Evolutionary conservation across 1,140 invertebrate species (phyloP), one percentile per base, ranked within the genome.

Genomic region (Parapsyche elsis): DNA sequence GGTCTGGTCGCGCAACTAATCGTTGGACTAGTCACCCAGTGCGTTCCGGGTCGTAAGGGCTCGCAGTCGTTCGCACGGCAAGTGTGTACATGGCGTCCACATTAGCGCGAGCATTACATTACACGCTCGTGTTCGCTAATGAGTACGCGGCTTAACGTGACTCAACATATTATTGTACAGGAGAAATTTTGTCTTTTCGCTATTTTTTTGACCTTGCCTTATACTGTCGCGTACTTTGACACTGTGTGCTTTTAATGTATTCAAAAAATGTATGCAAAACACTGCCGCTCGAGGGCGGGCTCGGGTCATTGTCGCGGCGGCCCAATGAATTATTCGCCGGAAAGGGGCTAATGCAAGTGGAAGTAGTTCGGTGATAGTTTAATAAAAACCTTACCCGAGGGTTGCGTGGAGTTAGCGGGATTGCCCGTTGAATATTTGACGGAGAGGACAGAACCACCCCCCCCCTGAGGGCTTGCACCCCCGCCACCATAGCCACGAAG

Each of bases 391-490:
- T 4, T 26, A 46, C 73, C 46, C 24, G 24, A 24, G 64, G 64
- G 71, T 80, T 12, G 71, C 46, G 78, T 44, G 70, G 78, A 74
- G 71, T 76, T 80, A 44, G 70, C 79, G 26, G 79, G 74, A 80
- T 80, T 80, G 79, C 79, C 70, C 53, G 26, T 44, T 80, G 74
- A 80, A 80, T 80, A 80, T 80, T 80, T 80, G 79, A 75, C 49
- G 26, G 57, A 46, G 45, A 38, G 70, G 49, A 24, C 44, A 26
- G 46, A 49, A 24, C n/a, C 61, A 53, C 45, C 70, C 30, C 16
- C 64, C 78, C 21, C 45, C 45, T 16, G 10, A 64, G 44, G 38
- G 38, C 26, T 10, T 16, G 14, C 75, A 7, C 46, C 12, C 70
- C 30, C 26, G 10, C 14, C 76, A 16, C 57, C 59, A 9, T 1